Evolutionary conservation across 2,113 vertebrate species (phyloP).

Genomic region (Pteropus alecto): DNA sequence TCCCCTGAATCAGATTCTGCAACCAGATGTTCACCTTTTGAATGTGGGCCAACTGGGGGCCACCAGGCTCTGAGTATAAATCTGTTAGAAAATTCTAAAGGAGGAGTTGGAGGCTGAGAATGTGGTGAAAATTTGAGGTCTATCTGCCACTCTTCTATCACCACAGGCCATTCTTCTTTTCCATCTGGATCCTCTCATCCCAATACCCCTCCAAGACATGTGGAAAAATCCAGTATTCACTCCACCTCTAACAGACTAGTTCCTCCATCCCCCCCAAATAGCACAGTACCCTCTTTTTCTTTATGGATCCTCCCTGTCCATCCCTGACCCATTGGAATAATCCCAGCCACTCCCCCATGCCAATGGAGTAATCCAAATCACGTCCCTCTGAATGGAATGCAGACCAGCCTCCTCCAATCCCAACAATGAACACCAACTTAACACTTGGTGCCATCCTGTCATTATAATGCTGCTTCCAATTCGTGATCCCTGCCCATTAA

Average conservation of each 20-base stretch:
- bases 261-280: background rate
- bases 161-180: background rate
- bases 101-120: background rate
- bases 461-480: background rate
- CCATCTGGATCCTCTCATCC: background rate
- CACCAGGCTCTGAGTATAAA: slow-evolving; percentile 4
- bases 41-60: slow-evolving; percentile 66
- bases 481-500: slow-evolving; percentile 18
- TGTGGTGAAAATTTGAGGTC: background rate
- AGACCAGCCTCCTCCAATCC: background rate
- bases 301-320: background rate
- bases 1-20: slow-evolving; percentile 55
- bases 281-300: background rate
- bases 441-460: background rate
- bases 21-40: slow-evolving; percentile 75
- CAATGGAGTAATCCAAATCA: background rate
- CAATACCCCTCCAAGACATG: background rate
- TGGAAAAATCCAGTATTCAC: background rate
- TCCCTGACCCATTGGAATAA: background rate
- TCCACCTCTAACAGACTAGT: background rate
- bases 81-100: slow-evolving; percentile 61
- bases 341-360: background rate
- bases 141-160: background rate
- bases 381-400: slow-evolving; percentile 2
- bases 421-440: background rate